phyloP scores from a whole-genome alignment of 2,797 vertebrate genomes.

The Sarcophilus harrisii region DNA sequence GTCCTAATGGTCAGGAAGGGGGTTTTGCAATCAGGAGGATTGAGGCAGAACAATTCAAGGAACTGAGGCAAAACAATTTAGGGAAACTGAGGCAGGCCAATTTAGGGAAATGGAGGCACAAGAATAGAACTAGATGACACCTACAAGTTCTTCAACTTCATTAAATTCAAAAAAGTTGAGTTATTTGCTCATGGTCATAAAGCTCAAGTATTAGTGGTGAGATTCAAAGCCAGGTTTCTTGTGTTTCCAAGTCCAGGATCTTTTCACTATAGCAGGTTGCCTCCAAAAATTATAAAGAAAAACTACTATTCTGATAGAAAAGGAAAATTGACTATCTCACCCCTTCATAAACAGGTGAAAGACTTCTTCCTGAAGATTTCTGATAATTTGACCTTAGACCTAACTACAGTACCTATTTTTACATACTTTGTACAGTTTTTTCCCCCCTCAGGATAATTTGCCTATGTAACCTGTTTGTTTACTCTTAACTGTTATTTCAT shows the following conservation, averaged over 20 bases:
- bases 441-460: conserved; percentile 42
- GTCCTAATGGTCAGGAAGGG: too few species aligned
- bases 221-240: background rate
- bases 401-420: background rate
- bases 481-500: conserved; percentile 71
- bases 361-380: conserved; percentile 8
- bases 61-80: too few species aligned
- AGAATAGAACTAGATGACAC: background rate
- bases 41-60: too few species aligned
- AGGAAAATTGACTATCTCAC: conserved; percentile 12
- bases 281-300: background rate
- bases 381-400: background rate
- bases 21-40: too few species aligned
- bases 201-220: background rate
- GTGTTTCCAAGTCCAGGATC: background rate
- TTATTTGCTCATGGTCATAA: background rate
- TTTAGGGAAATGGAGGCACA: too few species aligned
- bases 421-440: conserved; percentile 26
- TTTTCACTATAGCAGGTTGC: background rate
- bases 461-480: conserved; percentile 39
- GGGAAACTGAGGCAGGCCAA: too few species aligned
- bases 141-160: too few species aligned
- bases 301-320: background rate
- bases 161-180: background rate
- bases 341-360: conserved; percentile 12